A percentile compares a stretch with the other conserved stretches of the same genome.
These are phyloP conservation scores for Pasiphila rectangulata DNA, from an alignment of 2,888 invertebrate genomes.

Conservation along the genomic window DNA sequence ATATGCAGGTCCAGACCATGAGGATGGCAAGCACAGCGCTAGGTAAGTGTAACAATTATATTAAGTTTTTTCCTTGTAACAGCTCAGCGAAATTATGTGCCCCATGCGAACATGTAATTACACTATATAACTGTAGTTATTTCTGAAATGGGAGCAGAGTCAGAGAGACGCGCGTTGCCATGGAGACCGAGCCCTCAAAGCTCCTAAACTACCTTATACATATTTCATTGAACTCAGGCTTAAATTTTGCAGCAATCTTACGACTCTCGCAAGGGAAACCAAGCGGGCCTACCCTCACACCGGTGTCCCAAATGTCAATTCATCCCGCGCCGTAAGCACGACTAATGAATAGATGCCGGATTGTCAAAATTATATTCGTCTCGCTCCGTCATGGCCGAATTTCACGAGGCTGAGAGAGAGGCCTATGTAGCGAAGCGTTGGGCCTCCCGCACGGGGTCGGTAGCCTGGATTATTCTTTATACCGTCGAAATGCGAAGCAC, in stretches of 20 bases:
- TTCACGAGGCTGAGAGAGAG: conserved; percentile 55
- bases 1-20: conserved; percentile 84
- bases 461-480: conserved; percentile 75
- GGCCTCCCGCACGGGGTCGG: conserved; percentile 57
- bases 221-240: conserved; percentile 58
- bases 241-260: conserved; percentile 67
- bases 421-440: conserved; percentile 48
- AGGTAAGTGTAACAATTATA: conserved; percentile 72
- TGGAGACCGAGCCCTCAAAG: conserved; percentile 27
- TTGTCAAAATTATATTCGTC: conserved; percentile 57
- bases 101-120: conserved; percentile 14
- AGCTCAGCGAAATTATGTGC: conserved; percentile 14
- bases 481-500: conserved; percentile 73
- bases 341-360: conserved; percentile 76
- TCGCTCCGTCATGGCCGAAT: conserved; percentile 47
- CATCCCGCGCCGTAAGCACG: conserved; percentile 71
- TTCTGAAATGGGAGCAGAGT: neutral
- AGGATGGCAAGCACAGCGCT: conserved; percentile 85
- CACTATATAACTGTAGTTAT: conserved; percentile 1
- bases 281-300: conserved; percentile 53
- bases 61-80: neutral
- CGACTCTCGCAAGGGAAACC: conserved; percentile 59
- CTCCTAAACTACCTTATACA: conserved; percentile 40
- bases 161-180: conserved; percentile 10
- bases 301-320: conserved; percentile 76